phyloP scores from a whole-genome alignment of 2,797 vertebrate genomes.

The Cyprinella venusta region DNA sequence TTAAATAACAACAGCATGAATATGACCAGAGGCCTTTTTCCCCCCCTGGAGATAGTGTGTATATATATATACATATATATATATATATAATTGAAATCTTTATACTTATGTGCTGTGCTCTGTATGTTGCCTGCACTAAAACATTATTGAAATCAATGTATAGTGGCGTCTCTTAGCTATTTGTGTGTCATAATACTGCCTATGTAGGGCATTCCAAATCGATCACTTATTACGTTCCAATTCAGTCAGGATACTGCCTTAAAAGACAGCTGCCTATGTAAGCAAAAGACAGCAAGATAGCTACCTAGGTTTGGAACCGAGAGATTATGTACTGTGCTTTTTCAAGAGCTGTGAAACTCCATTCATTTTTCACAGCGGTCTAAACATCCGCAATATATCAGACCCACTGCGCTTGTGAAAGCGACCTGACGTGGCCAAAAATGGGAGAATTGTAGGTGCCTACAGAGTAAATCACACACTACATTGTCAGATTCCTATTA shows the following conservation, averaged over 20 bases:
- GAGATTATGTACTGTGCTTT: slow-evolving; percentile 6
- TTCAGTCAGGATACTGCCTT: neutral
- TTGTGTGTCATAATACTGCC: neutral
- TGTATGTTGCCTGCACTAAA: neutral
- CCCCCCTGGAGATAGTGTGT: no score
- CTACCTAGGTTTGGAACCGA: neutral
- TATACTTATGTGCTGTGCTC: neutral
- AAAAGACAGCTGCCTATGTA: neutral
- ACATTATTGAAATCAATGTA: neutral
- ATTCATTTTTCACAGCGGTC: slow-evolving; percentile 6
- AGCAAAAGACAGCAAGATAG: neutral
- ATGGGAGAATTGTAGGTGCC: neutral
- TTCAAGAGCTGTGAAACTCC: slow-evolving; percentile 21
- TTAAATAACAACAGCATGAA: no score
- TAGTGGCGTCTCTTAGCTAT: neutral
- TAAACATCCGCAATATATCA: slow-evolving; percentile 3
- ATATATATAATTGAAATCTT: no score
- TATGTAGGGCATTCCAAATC: slow-evolving; percentile 1
- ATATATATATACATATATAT: no score
- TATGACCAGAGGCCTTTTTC: neutral
- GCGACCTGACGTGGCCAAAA: neutral
- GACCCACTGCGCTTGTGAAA: slow-evolving; percentile 1
- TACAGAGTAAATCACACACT: neutral
- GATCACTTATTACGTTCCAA: slow-evolving; percentile 15
- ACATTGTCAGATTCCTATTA: slow-evolving; percentile 66